phyloP scores from a whole-genome alignment of 2,113 vertebrate genomes.

The Mormyrus lacerda region DNA sequence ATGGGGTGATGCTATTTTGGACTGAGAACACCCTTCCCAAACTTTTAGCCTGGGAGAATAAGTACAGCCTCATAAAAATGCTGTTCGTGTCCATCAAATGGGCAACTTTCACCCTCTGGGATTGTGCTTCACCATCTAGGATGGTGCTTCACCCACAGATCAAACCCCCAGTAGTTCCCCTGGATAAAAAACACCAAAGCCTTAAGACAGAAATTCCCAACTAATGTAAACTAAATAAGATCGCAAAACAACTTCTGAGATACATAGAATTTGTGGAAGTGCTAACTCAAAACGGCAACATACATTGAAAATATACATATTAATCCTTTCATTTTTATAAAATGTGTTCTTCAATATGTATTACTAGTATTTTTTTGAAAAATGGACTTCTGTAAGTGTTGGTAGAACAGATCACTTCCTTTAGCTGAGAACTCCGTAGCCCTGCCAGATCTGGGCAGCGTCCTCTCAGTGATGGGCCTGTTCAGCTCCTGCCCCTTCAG shows the following conservation, averaged over 20 bases:
- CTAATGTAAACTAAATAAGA: not conserved
- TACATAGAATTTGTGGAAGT: not conserved
- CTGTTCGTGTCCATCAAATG: not conserved
- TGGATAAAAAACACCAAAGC: not conserved
- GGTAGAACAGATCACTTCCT: not conserved
- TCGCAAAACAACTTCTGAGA: not conserved
- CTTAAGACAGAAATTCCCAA: not conserved
- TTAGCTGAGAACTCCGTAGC: not conserved
- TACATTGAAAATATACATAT: not conserved
- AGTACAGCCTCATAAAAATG: not conserved
- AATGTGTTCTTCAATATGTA: not conserved
- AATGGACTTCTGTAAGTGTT: not conserved
- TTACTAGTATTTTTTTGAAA: not conserved
- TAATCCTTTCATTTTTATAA: not conserved
- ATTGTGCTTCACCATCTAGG: not conserved
- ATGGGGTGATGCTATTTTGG: not conserved
- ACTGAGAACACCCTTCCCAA: not conserved
- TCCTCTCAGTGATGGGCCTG: not conserved
- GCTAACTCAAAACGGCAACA: not conserved
- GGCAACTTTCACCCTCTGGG: not conserved
- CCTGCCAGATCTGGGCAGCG: not conserved
- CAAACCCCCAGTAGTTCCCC: not conserved
- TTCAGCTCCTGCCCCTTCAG: not conserved
- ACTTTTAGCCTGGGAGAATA: not conserved
- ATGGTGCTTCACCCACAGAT: not conserved